Evolutionary conservation across 2,888 invertebrate genomes (phyloP).

Genomic region (Chromoteleia sp.): DNA sequence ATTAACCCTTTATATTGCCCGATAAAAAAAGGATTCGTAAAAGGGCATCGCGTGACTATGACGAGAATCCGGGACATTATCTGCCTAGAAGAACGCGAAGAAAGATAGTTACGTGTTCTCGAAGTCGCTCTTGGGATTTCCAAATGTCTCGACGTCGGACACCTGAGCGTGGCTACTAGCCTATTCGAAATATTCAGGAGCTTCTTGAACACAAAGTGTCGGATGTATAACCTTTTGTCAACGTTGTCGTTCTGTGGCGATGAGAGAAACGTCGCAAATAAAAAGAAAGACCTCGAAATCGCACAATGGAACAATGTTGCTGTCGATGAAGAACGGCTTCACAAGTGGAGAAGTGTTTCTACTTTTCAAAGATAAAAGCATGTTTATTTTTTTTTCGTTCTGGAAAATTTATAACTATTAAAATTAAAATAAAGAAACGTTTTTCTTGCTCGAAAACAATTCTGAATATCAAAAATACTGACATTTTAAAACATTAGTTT

Average conservation of each 20-base stretch:
- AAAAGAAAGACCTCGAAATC: slow-evolving; percentile 17
- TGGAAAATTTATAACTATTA: too few species aligned
- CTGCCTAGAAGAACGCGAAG: slow-evolving; percentile 24
- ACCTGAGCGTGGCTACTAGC: slow-evolving; percentile 19
- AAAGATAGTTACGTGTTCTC: slow-evolving; percentile 58
- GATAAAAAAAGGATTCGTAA: slow-evolving; percentile 43
- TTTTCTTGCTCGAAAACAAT: too few species aligned
- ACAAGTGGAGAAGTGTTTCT: neutral
- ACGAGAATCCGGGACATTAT: slow-evolving; percentile 49
- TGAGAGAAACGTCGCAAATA: slow-evolving; percentile 14
- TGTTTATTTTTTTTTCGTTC: too few species aligned
- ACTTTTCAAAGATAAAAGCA: neutral
- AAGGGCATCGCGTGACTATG: slow-evolving; percentile 55
- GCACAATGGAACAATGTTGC: slow-evolving; percentile 4
- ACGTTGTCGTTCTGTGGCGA: slow-evolving; percentile 1
- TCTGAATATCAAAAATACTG: too few species aligned
- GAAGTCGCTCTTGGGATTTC: slow-evolving; percentile 47
- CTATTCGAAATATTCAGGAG: slow-evolving; percentile 41
- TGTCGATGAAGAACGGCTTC: slow-evolving; percentile 5
- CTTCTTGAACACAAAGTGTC: slow-evolving; percentile 32
- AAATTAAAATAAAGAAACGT: too few species aligned
- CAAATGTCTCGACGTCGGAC: slow-evolving; percentile 23
- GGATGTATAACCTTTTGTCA: slow-evolving; percentile 27
- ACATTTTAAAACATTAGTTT: too few species aligned
- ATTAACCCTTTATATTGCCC: slow-evolving; percentile 33